Conservation (phyloP, 2,888 invertebrate species). For the Cactoblastis cactorum region DNA sequence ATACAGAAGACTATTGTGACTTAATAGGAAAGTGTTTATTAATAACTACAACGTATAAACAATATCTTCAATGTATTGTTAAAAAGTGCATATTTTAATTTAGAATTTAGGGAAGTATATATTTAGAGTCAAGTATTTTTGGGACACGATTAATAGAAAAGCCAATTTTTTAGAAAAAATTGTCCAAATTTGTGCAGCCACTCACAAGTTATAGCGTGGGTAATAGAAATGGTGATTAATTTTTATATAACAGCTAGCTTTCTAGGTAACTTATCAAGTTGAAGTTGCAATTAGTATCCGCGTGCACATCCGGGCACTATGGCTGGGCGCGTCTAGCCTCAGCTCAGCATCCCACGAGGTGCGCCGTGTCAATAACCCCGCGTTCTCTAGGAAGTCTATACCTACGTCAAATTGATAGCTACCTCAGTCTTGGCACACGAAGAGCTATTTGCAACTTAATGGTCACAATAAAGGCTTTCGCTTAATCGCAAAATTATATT, state of each 20-base stretch:
- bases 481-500: neutral
- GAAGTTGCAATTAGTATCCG: conserved; percentile 25
- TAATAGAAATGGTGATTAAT: neutral
- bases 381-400: conserved; percentile 51
- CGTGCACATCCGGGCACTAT: conserved; percentile 40
- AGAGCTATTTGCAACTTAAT: conserved; percentile 22
- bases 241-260: neutral
- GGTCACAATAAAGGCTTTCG: conserved; percentile 7
- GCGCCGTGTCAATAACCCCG: conserved; percentile 54
- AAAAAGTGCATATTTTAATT: too few relatives aligned
- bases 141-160: too few relatives aligned
- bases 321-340: conserved; percentile 36
- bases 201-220: too few relatives aligned
- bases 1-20: neutral
- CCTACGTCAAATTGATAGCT: conserved; percentile 57
- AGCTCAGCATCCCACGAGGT: conserved; percentile 63
- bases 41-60: too few relatives aligned
- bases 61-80: too few relatives aligned
- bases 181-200: too few relatives aligned
- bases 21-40: too few relatives aligned
- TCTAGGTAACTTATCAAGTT: neutral
- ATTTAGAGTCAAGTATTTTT: too few relatives aligned
- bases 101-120: too few relatives aligned
- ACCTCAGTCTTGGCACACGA: conserved; percentile 30
- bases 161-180: too few relatives aligned